Percentiles rank a stretch among this genome's conserved stretches.
Evolutionary conservation across 2,888 invertebrate genomes (phyloP).

Genomic region (Dicyrtomina minuta): DNA sequence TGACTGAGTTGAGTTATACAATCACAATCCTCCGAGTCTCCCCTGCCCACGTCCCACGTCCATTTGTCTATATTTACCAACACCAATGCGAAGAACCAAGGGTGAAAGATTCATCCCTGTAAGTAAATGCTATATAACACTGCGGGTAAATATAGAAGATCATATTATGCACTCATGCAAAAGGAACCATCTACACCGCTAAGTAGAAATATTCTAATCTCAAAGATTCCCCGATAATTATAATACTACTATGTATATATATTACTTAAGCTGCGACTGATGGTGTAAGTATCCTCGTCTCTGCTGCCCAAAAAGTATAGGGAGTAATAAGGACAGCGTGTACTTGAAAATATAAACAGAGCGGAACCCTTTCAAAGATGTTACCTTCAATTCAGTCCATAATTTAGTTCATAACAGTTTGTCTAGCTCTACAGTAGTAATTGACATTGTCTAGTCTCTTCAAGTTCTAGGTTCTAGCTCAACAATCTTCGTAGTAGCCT

Average conservation of each 20-base stretch:
- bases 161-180: background rate
- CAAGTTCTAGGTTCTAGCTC: too few species aligned
- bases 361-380: conserved; percentile 11
- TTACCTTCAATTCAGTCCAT: conserved; percentile 9
- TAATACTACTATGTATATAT: background rate
- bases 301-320: background rate
- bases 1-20: conserved; percentile 20
- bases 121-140: too few species aligned
- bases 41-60: too few species aligned
- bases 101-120: too few species aligned
- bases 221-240: background rate
- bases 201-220: background rate
- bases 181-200: conserved; percentile 2
- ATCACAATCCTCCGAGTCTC: conserved; percentile 1
- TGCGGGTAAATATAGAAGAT: too few species aligned
- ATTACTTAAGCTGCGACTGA: too few species aligned
- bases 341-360: conserved; percentile 8
- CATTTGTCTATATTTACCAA: too few species aligned
- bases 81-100: too few species aligned
- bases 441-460: too few species aligned
- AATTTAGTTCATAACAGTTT: background rate
- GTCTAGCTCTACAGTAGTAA: too few species aligned
- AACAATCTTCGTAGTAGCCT: too few species aligned
- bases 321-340: too few species aligned
- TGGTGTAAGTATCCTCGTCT: background rate